phyloP scores from a whole-genome alignment of 1,140 invertebrate genomes.

The Neuroterus valhalla region DNA sequence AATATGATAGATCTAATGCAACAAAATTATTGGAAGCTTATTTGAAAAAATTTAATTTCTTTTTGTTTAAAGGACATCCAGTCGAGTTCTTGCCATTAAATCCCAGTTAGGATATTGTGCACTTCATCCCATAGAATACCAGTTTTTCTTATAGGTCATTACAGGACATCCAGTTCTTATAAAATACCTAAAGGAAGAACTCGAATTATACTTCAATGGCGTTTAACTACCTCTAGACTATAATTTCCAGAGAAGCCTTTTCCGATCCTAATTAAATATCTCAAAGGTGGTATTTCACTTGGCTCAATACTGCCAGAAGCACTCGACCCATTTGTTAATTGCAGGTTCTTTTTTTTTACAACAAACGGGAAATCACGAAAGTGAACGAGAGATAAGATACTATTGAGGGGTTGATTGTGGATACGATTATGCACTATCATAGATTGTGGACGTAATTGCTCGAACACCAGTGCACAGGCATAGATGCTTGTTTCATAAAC shows the following conservation, averaged over 20 bases:
- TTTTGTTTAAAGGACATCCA: not conserved
- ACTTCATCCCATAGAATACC: not conserved
- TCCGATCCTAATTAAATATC: constrained; percentile 29
- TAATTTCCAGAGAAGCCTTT: constrained; percentile 13
- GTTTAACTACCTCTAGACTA: not conserved
- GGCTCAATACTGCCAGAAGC: not conserved
- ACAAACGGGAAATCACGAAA: not conserved
- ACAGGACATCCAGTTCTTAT: constrained; percentile 18
- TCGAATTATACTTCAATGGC: constrained; percentile 5
- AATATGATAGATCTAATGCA: too few species aligned
- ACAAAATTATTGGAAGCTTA: too few species aligned
- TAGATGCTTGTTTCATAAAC: constrained; percentile 6
- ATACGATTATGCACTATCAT: constrained; percentile 14
- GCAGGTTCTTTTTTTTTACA: not conserved
- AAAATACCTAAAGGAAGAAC: not conserved
- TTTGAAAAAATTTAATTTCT: too few species aligned
- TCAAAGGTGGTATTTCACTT: constrained; percentile 30
- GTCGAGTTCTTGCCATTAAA: not conserved
- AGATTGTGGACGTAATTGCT: not conserved
- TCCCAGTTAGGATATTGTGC: not conserved
- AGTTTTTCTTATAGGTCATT: constrained; percentile 9
- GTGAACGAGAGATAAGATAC: constrained; percentile 5
- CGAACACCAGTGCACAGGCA: not conserved
- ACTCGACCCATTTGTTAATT: constrained; percentile 9
- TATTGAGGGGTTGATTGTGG: constrained; percentile 4